Evolutionary conservation across 2,888 invertebrate species (phyloP).

Genomic region (Pristionchus mayeri): DNA sequence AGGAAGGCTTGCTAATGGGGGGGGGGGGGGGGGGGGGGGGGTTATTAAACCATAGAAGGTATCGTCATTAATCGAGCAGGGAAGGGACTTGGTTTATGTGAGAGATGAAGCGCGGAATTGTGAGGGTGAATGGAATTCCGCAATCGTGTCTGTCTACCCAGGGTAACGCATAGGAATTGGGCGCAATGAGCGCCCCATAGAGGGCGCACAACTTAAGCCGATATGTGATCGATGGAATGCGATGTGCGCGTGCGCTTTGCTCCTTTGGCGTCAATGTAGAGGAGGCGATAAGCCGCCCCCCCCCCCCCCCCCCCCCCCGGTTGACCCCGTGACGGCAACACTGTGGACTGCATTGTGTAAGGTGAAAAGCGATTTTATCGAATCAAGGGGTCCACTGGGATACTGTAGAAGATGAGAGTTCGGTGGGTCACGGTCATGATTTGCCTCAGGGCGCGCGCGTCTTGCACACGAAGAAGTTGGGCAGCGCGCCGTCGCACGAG

Average conservation of each 20-base stretch:
- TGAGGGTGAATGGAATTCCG: not conserved
- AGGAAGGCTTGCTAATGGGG: not conserved
- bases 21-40: not conserved
- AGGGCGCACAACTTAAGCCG: conserved; percentile 27
- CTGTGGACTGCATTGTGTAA: not conserved
- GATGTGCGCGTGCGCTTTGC: not conserved
- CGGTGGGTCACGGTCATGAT: not conserved
- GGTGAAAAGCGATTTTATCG: not conserved
- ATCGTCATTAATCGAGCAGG: no score
- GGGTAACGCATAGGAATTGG: not conserved
- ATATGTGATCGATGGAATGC: not conserved
- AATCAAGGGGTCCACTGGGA: not conserved
- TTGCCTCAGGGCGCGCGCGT: conserved; percentile 60
- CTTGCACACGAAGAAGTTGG: conserved; percentile 74
- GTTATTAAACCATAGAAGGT: no score
- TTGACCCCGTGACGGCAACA: not conserved
- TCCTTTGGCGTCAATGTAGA: not conserved
- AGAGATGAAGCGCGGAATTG: not conserved
- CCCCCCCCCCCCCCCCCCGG: no score
- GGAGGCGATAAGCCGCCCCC: not conserved
- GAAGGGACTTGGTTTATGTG: no score
- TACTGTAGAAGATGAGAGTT: not conserved
- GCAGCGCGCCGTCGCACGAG: conserved; percentile 68
- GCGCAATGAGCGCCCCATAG: no score
- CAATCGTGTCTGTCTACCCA: not conserved